Evolutionary conservation across 2,113 vertebrate genomes (phyloP), one percentile per base, ranked within the genome.

Genomic region (Mormoops blainvillei): DNA sequence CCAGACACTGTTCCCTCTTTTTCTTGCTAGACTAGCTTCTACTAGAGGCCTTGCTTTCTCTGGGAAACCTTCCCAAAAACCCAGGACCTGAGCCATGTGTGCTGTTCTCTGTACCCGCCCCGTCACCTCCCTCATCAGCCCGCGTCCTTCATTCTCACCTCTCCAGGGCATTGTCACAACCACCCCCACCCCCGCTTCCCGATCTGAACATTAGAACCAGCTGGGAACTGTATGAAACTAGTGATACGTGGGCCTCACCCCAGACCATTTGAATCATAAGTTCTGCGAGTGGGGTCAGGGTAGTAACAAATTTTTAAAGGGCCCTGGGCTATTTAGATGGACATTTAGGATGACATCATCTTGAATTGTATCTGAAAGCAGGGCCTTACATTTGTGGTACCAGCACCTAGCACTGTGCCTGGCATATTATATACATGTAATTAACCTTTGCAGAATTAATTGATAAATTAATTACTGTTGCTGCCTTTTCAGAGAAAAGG

Each of bases 401-500:
- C 7, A 63, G 70, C 22, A 65, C 67, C 70, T 67, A 68, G 19
- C 38, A 45, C n/a, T 45, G 33, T 28, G 36, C n/a, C 11, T 26
- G 48, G 41, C 13, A 68, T 12, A 10, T 38, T 26, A 5, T 4
- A 20, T 18, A 80, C 43, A 33, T 7, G 56, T 52, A 70, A 50
- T 20, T 41, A 71, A 48, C 76, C 41, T 80, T 90, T 91, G 52
- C 22, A 65, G 52, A 20, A 68, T 52, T 63, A 85, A 91, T 56
- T 87, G 26, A 80, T 24, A 5, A 38, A 74, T 54, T 74, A 26
- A n/a, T 36, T 54, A 31, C 26, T 45, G 85, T 14, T 12, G 50
- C 11, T 58, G 2, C 22, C 7, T 28, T 80, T 89, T 78, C 45
- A 96, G 65, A 54, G 31, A 85, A 58, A 38, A 77, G 12, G 77